Percentiles rank a stretch among this genome's conserved stretches.
These are phyloP conservation scores for Lycaon pictus DNA, from an alignment of 2,113 vertebrate species.

Conservation along the genomic window DNA sequence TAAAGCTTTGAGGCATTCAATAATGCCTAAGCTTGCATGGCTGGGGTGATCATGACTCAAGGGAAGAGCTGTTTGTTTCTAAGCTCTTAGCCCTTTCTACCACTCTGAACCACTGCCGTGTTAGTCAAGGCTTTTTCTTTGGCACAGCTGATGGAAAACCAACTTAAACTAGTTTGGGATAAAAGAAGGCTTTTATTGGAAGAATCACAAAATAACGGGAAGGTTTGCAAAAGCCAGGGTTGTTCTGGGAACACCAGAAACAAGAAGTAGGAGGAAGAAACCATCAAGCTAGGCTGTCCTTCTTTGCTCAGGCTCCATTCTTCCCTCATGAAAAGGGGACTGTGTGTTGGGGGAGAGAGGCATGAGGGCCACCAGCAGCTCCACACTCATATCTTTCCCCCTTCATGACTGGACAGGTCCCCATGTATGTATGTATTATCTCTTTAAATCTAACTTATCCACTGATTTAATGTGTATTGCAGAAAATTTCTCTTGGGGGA, in stretches of 20 bases:
- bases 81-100: neutral
- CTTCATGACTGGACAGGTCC: neutral
- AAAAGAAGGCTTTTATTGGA: neutral
- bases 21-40: neutral
- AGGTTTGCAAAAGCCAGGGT: neutral
- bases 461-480: neutral
- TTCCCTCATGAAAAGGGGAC: neutral
- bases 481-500: neutral
- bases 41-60: neutral
- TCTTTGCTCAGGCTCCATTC: neutral
- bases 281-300: neutral
- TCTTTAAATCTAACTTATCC: neutral
- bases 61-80: neutral
- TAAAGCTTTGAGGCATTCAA: neutral
- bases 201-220: neutral
- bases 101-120: neutral
- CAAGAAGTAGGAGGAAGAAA: neutral
- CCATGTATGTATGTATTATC: neutral
- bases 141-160: conserved; percentile 10
- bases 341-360: neutral
- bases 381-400: neutral
- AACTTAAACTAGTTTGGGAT: neutral
- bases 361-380: neutral
- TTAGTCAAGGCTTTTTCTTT: neutral
- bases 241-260: neutral